phyloP scores from a whole-genome alignment of 2,797 vertebrate species.

The Chelon labrosus region DNA sequence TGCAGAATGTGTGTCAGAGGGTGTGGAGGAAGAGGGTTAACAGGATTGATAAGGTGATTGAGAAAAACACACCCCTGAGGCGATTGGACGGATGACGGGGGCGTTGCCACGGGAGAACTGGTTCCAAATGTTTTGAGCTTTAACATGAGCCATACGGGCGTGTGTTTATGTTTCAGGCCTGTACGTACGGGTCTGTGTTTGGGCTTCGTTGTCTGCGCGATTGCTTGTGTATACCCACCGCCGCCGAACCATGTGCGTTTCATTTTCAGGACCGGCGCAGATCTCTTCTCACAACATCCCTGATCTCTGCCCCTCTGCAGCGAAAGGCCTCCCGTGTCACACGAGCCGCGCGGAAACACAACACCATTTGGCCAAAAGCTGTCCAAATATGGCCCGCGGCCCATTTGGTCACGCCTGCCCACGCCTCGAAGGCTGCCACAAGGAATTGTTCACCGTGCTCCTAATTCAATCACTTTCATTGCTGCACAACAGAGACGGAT shows the following conservation, averaged over 20 bases:
- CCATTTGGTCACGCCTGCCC: slow-evolving; percentile 56
- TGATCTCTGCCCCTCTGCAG: slow-evolving; percentile 26
- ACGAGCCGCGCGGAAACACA: slow-evolving; percentile 55
- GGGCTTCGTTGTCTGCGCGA: slow-evolving; percentile 30
- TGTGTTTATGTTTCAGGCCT: slow-evolving; percentile 26
- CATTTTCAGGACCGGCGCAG: slow-evolving; percentile 31
- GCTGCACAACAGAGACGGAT: slow-evolving; percentile 34
- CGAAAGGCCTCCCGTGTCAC: slow-evolving; percentile 51
- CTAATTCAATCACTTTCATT: slow-evolving; percentile 65
- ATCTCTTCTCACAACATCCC: slow-evolving; percentile 65
- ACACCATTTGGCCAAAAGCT: slow-evolving; percentile 66
- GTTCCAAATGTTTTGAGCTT: slow-evolving; percentile 44
- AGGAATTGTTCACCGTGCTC: slow-evolving; percentile 40
- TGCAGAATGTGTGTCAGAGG: slow-evolving; percentile 37
- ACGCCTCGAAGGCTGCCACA: slow-evolving; percentile 14
- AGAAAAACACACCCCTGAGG: slow-evolving; percentile 26
- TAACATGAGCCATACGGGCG: neutral
- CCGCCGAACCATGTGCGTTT: slow-evolving; percentile 40
- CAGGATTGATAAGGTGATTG: slow-evolving; percentile 52
- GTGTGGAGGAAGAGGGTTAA: slow-evolving; percentile 38
- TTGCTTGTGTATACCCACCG: slow-evolving; percentile 13
- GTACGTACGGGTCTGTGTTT: slow-evolving; percentile 17
- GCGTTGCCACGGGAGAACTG: slow-evolving; percentile 19
- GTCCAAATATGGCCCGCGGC: slow-evolving; percentile 67
- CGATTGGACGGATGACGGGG: slow-evolving; percentile 34